Conservation (phyloP, 2,888 invertebrate genomes). For the Monochamus alternatus region DNA sequence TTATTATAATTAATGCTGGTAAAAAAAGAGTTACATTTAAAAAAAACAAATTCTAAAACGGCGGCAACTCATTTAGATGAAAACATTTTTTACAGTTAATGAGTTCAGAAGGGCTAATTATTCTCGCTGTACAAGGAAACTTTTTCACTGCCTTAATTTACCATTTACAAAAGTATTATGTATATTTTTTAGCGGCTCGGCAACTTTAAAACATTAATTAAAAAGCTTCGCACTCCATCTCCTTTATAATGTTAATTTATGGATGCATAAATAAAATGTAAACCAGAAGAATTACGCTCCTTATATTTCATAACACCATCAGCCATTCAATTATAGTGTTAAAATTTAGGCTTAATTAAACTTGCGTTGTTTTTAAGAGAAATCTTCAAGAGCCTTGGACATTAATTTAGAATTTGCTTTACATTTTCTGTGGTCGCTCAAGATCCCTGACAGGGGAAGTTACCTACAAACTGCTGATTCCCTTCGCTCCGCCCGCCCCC, state of each 20-base stretch:
- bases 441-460: too few relatives aligned
- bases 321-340: slow-evolving; percentile 18
- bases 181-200: slow-evolving; percentile 20
- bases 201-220: slow-evolving; percentile 33
- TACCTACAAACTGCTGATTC: too few relatives aligned
- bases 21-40: too few relatives aligned
- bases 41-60: too few relatives aligned
- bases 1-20: too few relatives aligned
- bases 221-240: slow-evolving; percentile 21
- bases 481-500: too few relatives aligned
- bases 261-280: slow-evolving; percentile 31
- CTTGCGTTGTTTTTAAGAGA: slow-evolving; percentile 5
- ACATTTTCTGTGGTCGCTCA: too few relatives aligned
- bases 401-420: too few relatives aligned
- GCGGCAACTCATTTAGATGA: not conserved
- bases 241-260: slow-evolving; percentile 30
- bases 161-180: slow-evolving; percentile 29
- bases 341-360: slow-evolving; percentile 14
- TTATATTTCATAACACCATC: slow-evolving; percentile 21
- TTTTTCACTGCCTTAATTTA: slow-evolving; percentile 20
- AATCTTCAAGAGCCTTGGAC: not conserved
- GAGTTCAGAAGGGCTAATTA: not conserved
- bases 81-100: slow-evolving; percentile 12
- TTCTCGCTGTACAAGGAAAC: slow-evolving; percentile 9
- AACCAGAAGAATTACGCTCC: slow-evolving; percentile 14